Evolutionary conservation across 2,113 vertebrate species (phyloP), one percentile per base, ranked within the genome.

Genomic region (Phyllostomus discolor): DNA sequence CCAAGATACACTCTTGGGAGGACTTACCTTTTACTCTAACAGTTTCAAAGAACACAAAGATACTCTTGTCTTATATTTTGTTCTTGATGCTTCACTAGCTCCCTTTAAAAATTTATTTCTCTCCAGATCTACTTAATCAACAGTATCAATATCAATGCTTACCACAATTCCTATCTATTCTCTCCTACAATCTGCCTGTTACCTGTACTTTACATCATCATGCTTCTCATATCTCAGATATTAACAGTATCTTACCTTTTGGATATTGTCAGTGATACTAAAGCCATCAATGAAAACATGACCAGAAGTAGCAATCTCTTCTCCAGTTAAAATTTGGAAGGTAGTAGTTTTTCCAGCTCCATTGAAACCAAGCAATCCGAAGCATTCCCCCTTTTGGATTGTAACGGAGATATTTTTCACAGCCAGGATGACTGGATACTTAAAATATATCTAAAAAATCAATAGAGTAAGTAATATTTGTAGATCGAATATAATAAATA

Each of bases 291-390:
- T 99, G 82, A 98, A 99, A 87, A 99, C 99, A 0, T 99, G 99
- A 11, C 99, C 99, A 0, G 98, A 98, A 0, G 99, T 99, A 64
- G 99, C 98, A 4, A 95, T 99, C 97, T 99, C 99, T 0, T 99
- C 99, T 1, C 99, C 99, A 0, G 99, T 99, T 98, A 99, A 98
- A 99, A 99, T 99, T 97, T 99, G 99, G 98, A 99, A 99, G 28
- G 99, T 99, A 8, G 99, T 99, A 80, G 99, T 99, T 98, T 99
- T 99, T 31, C 99, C 99, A 0, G 99, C 99, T 64, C 99, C 99
- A 0, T 99, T 99, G 97, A 99, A 99, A 92, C 99, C 99, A 52
- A 99, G 98, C 43, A 99, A 98, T 62, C 99, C 99, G 52, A 99
- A 99, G 96, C 99, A 99, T 62, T 99, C 99, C 1, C 99, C 99